Percentiles rank a stretch among this genome's conserved stretches.
Conservation (phyloP, 2,888 invertebrate genomes). For the Junonia oenone region DNA sequence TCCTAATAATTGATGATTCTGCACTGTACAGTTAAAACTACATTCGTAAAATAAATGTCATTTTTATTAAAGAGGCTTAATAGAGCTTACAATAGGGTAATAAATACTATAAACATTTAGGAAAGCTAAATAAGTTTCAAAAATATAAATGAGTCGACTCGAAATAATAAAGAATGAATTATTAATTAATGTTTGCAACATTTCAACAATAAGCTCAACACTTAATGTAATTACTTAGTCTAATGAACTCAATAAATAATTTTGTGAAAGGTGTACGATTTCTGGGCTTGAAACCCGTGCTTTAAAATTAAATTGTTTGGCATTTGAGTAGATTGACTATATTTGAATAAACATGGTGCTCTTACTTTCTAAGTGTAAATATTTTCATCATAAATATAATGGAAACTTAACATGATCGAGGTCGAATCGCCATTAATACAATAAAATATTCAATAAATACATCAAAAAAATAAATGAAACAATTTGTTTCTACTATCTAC, state of each 20-base stretch:
- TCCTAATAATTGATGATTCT: conserved; percentile 9
- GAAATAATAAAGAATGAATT: not conserved
- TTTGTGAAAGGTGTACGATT: not conserved
- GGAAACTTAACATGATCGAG: conserved; percentile 24
- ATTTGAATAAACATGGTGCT: conserved; percentile 8
- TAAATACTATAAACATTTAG: conserved; percentile 6
- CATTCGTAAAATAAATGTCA: conserved; percentile 16
- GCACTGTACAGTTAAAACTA: conserved; percentile 4
- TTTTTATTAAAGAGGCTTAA: conserved; percentile 8
- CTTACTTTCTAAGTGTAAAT: conserved; percentile 11
- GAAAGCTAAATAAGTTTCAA: conserved; percentile 20
- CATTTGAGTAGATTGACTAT: conserved; percentile 8
- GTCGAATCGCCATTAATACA: conserved; percentile 18
- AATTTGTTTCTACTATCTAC: conserved; percentile 25
- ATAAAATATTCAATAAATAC: conserved; percentile 22
- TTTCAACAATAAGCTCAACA: conserved; percentile 7
- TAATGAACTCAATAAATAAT: conserved; percentile 17
- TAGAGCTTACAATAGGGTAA: conserved; percentile 17
- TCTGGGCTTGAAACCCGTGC: not conserved
- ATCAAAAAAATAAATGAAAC: conserved; percentile 23
- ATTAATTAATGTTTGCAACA: not conserved
- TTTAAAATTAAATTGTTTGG: conserved; percentile 2
- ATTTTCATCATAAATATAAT: conserved; percentile 2
- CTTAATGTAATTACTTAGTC: conserved; percentile 8
- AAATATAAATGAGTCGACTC: conserved; percentile 9